These are phyloP conservation scores for Drosophila bocqueti DNA, from an alignment of 1,140 invertebrate genomes.

Conservation along the genomic window DNA sequence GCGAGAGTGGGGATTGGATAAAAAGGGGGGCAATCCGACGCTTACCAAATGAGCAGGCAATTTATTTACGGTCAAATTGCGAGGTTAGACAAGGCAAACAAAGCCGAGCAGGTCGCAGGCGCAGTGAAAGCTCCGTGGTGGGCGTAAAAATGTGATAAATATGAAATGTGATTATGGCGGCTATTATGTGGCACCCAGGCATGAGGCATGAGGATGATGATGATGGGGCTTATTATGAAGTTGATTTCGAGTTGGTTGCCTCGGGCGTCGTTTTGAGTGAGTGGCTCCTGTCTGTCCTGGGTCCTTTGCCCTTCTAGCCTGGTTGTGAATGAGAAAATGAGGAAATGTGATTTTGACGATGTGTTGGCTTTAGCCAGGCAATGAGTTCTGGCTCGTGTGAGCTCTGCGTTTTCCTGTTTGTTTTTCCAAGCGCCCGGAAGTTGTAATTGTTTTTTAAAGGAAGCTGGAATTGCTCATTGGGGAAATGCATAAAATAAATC, in stretches of 20 bases:
- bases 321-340: slow-evolving; percentile 47
- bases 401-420: slow-evolving; percentile 6
- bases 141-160: slow-evolving; percentile 84
- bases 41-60: slow-evolving; percentile 81
- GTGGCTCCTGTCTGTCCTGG: slow-evolving; percentile 40
- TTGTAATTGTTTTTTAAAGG: slow-evolving; percentile 82
- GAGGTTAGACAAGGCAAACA: slow-evolving; percentile 78
- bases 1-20: slow-evolving; percentile 37
- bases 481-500: slow-evolving; percentile 79
- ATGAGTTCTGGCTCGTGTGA: slow-evolving; percentile 27
- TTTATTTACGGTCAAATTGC: slow-evolving; percentile 84
- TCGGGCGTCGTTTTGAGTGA: slow-evolving; percentile 78
- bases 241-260: slow-evolving; percentile 67
- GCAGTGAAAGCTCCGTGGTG: slow-evolving; percentile 51
- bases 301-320: slow-evolving; percentile 2
- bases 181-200: slow-evolving; percentile 67
- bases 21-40: slow-evolving; percentile 9
- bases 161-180: slow-evolving; percentile 84
- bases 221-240: slow-evolving; percentile 81
- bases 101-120: slow-evolving; percentile 52
- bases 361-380: slow-evolving; percentile 76
- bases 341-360: slow-evolving; percentile 84
- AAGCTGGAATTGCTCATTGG: slow-evolving; percentile 76
- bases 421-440: slow-evolving; percentile 51
- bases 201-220: slow-evolving; percentile 15